Evolutionary conservation across 1,140 invertebrate species (phyloP).

Genomic region (Ceratitis capitata): DNA sequence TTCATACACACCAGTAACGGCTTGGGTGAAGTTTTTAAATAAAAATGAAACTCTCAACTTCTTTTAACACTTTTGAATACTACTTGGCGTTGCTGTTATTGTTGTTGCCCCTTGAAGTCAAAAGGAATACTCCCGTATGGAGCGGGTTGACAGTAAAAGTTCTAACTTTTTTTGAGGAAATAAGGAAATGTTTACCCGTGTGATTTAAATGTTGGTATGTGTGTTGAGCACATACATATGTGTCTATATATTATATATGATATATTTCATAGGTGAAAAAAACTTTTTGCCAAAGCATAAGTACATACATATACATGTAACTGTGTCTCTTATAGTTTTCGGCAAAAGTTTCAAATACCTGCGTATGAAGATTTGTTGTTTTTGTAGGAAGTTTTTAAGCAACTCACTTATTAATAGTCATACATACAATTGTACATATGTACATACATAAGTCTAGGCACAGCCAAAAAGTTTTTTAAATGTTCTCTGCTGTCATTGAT

Average conservation of each 20-base stretch:
- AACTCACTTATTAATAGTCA: not conserved
- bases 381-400: not conserved
- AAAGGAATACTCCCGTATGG: not conserved
- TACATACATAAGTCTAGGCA: no score
- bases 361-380: no score
- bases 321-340: no score
- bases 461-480: no score
- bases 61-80: not conserved
- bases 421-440: no score
- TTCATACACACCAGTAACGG: no score
- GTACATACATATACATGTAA: no score
- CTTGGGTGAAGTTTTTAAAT: conserved; percentile 10
- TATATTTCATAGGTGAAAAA: no score
- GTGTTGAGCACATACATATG: not conserved
- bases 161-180: not conserved
- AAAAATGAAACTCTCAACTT: conserved; percentile 29
- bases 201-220: not conserved
- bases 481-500: not conserved
- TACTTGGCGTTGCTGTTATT: not conserved
- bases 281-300: not conserved
- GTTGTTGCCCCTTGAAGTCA: not conserved
- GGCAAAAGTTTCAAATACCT: no score
- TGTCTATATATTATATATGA: no score
- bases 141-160: not conserved
- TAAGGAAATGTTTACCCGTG: not conserved